Percentiles rank a stretch among this genome's conserved stretches.
Evolutionary conservation across 1,140 invertebrate species (phyloP).

Genomic region (Hypothenemus hampei): DNA sequence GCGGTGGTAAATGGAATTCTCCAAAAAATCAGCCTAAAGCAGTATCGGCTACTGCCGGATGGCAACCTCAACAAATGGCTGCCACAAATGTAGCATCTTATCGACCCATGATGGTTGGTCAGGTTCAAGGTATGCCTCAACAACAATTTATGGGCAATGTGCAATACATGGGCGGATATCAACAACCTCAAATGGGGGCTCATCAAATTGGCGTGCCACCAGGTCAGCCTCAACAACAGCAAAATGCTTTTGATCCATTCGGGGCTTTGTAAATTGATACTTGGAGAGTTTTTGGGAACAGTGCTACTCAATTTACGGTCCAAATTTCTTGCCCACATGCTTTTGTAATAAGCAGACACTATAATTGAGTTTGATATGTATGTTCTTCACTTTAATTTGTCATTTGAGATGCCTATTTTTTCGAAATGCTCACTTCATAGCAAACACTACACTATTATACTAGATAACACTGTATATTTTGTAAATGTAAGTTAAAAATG

Average conservation of each 20-base stretch:
- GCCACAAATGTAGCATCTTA: constrained; percentile 75
- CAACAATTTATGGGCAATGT: constrained; percentile 28
- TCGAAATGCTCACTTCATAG: not conserved
- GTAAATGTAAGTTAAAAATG: not conserved
- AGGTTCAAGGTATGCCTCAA: constrained; percentile 46
- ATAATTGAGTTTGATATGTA: not conserved
- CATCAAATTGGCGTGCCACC: constrained; percentile 30
- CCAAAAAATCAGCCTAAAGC: constrained; percentile 74
- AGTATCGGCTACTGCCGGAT: constrained; percentile 60
- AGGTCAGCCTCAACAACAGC: constrained; percentile 27
- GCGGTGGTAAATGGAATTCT: constrained; percentile 73
- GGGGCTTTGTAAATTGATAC: constrained; percentile 38
- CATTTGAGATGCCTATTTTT: not conserved
- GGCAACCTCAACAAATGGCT: constrained; percentile 79
- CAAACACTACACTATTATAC: not conserved
- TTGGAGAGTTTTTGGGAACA: not conserved
- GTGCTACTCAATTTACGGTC: not conserved
- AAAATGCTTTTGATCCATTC: constrained; percentile 45
- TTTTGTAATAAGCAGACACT: not conserved
- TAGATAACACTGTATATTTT: not conserved
- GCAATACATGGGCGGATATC: constrained; percentile 22
- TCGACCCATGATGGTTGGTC: constrained; percentile 63
- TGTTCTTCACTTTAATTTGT: not conserved
- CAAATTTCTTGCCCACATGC: not conserved
- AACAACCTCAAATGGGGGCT: constrained; percentile 32